These are phyloP conservation scores for Bovichtus variegatus DNA, from an alignment of 2,797 vertebrate species.

Conservation along the genomic window DNA sequence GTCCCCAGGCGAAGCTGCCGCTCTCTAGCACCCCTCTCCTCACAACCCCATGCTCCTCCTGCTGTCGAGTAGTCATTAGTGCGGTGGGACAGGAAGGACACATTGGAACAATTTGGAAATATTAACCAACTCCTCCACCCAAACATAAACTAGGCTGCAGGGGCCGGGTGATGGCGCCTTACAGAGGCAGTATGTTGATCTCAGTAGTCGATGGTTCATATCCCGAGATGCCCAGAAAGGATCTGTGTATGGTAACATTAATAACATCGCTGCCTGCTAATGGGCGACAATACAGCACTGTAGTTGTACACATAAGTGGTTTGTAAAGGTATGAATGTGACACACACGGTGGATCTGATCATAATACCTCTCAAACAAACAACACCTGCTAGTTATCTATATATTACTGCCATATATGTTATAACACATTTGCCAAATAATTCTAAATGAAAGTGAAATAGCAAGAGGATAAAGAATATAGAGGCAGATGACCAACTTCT, in stretches of 20 bases:
- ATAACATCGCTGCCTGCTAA: slow-evolving; percentile 2
- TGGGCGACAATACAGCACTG: background rate
- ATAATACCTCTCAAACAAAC: slow-evolving; percentile 18
- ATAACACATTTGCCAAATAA: background rate
- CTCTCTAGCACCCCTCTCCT: slow-evolving; percentile 56
- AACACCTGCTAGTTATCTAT: background rate
- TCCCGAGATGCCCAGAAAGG: slow-evolving; percentile 1
- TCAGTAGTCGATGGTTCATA: slow-evolving; percentile 10
- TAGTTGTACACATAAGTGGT: background rate
- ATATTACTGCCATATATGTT: background rate
- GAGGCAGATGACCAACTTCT: background rate
- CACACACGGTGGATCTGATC: background rate
- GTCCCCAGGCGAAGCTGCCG: slow-evolving; percentile 67
- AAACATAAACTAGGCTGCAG: slow-evolving; percentile 25
- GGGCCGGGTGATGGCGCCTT: slow-evolving; percentile 1
- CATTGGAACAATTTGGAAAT: slow-evolving; percentile 59
- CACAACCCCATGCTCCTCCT: slow-evolving; percentile 63
- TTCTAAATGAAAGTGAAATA: slow-evolving; percentile 32
- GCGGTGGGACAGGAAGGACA: slow-evolving; percentile 64
- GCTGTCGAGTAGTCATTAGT: slow-evolving; percentile 72
- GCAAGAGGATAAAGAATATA: background rate
- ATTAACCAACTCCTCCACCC: slow-evolving; percentile 49
- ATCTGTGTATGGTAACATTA: slow-evolving; percentile 26
- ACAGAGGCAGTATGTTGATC: slow-evolving; percentile 13
- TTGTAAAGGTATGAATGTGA: slow-evolving; percentile 6